These are phyloP conservation scores for Columba guinea DNA, from an alignment of 2,797 vertebrate species.

Conservation along the genomic window DNA sequence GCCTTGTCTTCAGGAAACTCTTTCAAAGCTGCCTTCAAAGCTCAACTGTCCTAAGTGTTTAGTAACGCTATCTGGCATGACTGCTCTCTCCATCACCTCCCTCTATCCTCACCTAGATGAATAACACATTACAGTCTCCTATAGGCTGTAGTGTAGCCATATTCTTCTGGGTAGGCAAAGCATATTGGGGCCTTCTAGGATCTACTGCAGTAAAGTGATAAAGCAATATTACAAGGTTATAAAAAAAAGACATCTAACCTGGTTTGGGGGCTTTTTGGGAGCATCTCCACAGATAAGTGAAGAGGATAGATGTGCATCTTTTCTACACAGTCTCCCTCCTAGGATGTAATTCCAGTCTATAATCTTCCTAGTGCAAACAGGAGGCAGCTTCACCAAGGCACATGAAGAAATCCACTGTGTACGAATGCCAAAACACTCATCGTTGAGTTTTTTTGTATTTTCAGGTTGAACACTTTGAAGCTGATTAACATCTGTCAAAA, in stretches of 20 bases:
- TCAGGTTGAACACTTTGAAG: background rate
- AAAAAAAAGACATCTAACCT: background rate
- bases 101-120: background rate
- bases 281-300: background rate
- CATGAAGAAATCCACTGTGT: background rate
- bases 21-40: background rate
- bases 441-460: background rate
- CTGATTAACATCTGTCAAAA: background rate
- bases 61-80: background rate
- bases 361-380: background rate
- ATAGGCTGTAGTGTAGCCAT: background rate
- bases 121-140: background rate
- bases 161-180: background rate
- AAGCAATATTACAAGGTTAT: background rate
- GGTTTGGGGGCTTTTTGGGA: background rate
- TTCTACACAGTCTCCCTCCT: background rate
- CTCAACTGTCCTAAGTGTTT: background rate
- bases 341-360: background rate
- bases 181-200: background rate
- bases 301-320: background rate
- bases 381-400: background rate
- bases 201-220: background rate
- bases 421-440: background rate
- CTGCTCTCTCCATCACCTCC: background rate
- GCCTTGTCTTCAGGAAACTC: background rate